Evolutionary conservation across 2,797 vertebrate species (phyloP).

Genomic region (Chaetophractus vellerosus): DNA sequence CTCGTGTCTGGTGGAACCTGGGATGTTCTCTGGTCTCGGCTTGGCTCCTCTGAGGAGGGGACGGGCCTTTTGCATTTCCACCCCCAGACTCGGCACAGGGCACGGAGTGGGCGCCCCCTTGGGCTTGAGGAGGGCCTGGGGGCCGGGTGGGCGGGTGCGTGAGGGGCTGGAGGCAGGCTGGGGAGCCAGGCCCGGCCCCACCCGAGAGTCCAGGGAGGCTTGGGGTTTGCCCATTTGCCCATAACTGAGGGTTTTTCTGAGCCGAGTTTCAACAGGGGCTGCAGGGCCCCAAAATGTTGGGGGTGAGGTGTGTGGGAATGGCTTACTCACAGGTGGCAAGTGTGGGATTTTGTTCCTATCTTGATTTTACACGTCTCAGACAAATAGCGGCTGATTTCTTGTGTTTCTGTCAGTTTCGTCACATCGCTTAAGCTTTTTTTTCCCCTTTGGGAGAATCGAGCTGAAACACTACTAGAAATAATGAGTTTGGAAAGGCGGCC

Average conservation of each 20-base stretch:
- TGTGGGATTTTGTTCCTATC: background rate
- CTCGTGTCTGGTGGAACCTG: background rate
- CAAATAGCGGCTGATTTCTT: background rate
- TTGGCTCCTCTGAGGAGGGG: background rate
- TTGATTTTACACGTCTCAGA: background rate
- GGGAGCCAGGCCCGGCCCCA: background rate
- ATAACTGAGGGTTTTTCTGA: background rate
- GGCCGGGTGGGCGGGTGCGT: background rate
- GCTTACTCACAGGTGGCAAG: rapidly evolving
- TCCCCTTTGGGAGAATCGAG: constrained; percentile 50
- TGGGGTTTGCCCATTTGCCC: background rate
- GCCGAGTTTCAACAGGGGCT: background rate
- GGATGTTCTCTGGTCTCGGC: rapidly evolving
- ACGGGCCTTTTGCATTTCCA: no score
- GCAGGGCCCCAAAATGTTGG: background rate
- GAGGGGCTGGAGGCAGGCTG: background rate
- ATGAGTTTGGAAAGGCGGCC: constrained; percentile 81
- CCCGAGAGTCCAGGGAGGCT: background rate
- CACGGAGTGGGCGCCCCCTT: background rate
- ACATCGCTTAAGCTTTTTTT: background rate
- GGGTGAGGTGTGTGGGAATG: background rate
- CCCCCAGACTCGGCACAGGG: background rate
- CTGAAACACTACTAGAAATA: constrained; percentile 83
- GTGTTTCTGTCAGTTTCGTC: constrained; percentile 50
- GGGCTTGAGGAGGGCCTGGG: background rate